Percentiles rank a stretch among this genome's conserved stretches.
Conservation (phyloP, 2,888 invertebrate species). For the Argynnis bischoffii region DNA sequence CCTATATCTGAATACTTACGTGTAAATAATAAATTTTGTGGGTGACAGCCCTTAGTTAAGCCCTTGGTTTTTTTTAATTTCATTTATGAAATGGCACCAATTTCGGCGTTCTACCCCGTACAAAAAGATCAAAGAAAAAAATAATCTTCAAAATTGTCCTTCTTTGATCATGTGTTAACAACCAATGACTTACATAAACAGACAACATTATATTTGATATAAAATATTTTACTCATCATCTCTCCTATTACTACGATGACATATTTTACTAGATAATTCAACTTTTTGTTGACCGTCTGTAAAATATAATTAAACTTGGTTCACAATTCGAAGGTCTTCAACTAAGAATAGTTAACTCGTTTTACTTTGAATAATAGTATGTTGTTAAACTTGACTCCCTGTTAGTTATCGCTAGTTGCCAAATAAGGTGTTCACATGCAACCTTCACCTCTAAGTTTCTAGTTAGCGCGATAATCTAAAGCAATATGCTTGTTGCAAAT, state of each 20-base stretch:
- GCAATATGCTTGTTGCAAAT: not conserved
- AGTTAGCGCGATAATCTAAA: constrained; percentile 41
- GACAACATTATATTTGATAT: too few species aligned
- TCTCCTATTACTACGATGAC: not conserved
- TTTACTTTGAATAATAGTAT: constrained; percentile 32
- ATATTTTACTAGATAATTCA: constrained; percentile 8
- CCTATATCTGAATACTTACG: too few species aligned
- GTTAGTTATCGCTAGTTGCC: constrained; percentile 35
- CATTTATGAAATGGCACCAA: too few species aligned
- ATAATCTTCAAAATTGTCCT: too few species aligned
- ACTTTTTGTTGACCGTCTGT: constrained; percentile 12
- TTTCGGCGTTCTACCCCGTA: too few species aligned
- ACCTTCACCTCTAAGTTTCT: constrained; percentile 46
- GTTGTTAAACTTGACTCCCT: constrained; percentile 34
- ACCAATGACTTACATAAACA: too few species aligned
- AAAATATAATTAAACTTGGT: constrained; percentile 22
- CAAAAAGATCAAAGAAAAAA: too few species aligned
- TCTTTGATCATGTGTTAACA: too few species aligned
- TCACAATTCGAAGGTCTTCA: constrained; percentile 30
- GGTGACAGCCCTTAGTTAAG: too few species aligned
- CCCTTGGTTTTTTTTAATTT: too few species aligned
- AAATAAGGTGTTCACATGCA: constrained; percentile 37
- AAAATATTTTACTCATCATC: not conserved
- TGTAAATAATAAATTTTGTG: too few species aligned
- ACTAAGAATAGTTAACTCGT: constrained; percentile 25